phyloP scores from a whole-genome alignment of 1,140 invertebrate genomes.

The Sipha flava region DNA sequence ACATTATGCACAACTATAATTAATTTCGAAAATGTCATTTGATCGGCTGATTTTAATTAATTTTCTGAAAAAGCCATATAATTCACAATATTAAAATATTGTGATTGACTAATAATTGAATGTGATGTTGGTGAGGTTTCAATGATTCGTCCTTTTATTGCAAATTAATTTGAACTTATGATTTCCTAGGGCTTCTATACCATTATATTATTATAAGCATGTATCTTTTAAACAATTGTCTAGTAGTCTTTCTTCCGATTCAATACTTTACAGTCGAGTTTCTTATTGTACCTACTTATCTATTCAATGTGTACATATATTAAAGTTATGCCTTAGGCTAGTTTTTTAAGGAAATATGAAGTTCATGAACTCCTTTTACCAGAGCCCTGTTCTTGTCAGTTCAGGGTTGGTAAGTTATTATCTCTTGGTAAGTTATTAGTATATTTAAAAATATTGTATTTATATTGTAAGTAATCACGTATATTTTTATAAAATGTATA shows the following conservation, averaged over 20 bases:
- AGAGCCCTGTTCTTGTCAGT: slow-evolving; percentile 32
- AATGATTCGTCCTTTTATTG: not conserved
- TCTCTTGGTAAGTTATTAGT: slow-evolving; percentile 29
- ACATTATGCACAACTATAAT: not conserved
- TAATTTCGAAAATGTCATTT: not conserved
- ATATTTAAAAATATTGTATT: not conserved
- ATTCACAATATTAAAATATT: not conserved
- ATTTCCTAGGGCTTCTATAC: not conserved
- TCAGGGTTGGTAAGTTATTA: slow-evolving; percentile 31
- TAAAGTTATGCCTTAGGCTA: not conserved
- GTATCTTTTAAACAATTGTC: not conserved
- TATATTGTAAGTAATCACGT: not conserved
- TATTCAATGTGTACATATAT: not conserved
- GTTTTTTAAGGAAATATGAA: slow-evolving; percentile 8
- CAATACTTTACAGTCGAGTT: not conserved
- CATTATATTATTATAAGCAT: not conserved
- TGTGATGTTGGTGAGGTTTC: slow-evolving; percentile 4
- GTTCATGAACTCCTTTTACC: slow-evolving; percentile 24
- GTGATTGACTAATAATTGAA: not conserved
- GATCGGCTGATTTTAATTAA: not conserved
- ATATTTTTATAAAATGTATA: not conserved
- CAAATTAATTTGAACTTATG: not conserved
- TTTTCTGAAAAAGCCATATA: not conserved
- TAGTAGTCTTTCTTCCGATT: not conserved
- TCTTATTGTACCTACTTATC: too few relatives aligned